Conservation (phyloP, 2,113 vertebrate species). For the Pimephales promelas region DNA sequence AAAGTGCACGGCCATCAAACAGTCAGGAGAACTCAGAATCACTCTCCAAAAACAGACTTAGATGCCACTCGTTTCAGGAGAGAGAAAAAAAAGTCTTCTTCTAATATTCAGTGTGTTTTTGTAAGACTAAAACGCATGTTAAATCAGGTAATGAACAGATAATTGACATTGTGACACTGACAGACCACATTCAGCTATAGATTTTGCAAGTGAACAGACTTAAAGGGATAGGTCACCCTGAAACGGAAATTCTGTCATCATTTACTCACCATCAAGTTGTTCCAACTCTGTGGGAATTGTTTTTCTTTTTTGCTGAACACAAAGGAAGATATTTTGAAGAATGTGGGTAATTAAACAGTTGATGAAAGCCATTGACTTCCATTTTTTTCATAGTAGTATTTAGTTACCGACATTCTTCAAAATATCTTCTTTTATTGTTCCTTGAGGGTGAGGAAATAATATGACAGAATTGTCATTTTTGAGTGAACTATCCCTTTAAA, state of each 20-base stretch:
- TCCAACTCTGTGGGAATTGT: no score
- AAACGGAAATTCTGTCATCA: no score
- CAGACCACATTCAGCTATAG: not conserved
- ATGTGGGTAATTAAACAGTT: no score
- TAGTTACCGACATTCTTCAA: no score
- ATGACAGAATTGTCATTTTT: no score
- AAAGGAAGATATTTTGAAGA: no score
- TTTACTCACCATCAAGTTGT: no score
- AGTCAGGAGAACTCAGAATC: slow-evolving; percentile 42
- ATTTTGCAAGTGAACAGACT: not conserved
- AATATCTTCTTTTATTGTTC: no score
- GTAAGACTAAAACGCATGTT: not conserved
- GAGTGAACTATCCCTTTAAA: not conserved
- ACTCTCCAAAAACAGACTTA: slow-evolving; percentile 4
- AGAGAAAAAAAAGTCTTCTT: not conserved
- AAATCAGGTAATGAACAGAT: not conserved
- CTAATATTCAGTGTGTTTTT: not conserved
- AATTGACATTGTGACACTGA: not conserved
- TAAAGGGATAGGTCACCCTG: not conserved
- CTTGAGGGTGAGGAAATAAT: no score
- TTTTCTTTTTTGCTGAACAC: no score
- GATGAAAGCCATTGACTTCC: no score
- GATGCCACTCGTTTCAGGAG: not conserved
- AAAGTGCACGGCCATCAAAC: slow-evolving; percentile 66
- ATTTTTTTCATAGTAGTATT: no score